A percentile compares a stretch with the other conserved stretches of the same genome.
phyloP scores from a whole-genome alignment of 2,888 invertebrate genomes.

The Coenonympha glycerion region DNA sequence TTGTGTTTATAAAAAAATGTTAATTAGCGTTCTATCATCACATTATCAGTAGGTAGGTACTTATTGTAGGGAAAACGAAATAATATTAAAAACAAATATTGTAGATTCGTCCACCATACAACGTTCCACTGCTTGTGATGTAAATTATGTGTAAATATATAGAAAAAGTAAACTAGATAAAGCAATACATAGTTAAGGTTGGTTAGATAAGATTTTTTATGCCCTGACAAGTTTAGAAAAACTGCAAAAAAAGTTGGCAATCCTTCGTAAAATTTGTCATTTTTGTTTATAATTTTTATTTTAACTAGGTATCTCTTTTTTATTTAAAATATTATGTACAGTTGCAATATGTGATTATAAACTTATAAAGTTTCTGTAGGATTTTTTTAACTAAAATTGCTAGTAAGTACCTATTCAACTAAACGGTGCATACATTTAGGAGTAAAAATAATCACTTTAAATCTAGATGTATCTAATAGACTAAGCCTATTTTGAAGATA shows the following conservation, averaged over 20 bases:
- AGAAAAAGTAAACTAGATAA: conserved; percentile 38
- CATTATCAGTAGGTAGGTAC: background rate
- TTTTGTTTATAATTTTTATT: conserved; percentile 41
- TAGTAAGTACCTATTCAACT: too few species aligned
- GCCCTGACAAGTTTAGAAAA: conserved; percentile 53
- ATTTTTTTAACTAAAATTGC: conserved; percentile 22
- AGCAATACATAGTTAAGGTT: conserved; percentile 60
- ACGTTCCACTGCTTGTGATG: conserved; percentile 64
- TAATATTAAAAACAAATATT: conserved; percentile 24
- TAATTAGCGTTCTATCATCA: too few species aligned
- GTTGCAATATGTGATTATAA: conserved; percentile 62
- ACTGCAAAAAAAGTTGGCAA: conserved; percentile 44
- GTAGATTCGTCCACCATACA: conserved; percentile 50
- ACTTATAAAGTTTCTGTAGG: background rate
- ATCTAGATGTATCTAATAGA: conserved; percentile 52
- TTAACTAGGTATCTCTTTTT: conserved; percentile 49
- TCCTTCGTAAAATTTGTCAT: conserved; percentile 44
- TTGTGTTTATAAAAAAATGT: too few species aligned
- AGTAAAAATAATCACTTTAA: conserved; percentile 57
- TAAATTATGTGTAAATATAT: conserved; percentile 73
- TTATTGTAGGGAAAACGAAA: background rate
- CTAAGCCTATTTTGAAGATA: conserved; percentile 71
- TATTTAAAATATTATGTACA: conserved; percentile 51
- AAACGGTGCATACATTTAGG: conserved; percentile 12
- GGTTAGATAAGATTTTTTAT: conserved; percentile 46